Evolutionary conservation across 2,113 vertebrate genomes (phyloP).

Genomic region (Etheostoma cragini): DNA sequence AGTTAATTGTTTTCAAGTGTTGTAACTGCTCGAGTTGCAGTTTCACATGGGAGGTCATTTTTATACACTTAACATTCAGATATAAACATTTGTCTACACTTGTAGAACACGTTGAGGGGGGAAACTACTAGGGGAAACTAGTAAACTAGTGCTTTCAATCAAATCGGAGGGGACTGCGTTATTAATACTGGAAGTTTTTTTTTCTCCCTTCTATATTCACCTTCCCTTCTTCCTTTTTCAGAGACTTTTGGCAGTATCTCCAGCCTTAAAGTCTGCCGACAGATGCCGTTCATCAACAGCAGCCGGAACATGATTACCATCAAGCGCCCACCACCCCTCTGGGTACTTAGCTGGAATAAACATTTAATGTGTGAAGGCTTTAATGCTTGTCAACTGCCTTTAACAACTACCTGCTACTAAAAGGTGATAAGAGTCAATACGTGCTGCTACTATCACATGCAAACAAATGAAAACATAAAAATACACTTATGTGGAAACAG

Average conservation of each 20-base stretch:
- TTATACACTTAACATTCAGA: constrained; percentile 6
- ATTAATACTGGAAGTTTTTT: not conserved
- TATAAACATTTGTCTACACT: constrained; percentile 1
- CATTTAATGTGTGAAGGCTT: constrained; percentile 35
- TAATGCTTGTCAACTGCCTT: constrained; percentile 27
- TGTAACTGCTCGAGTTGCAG: not conserved
- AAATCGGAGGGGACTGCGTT: not conserved
- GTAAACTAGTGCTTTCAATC: constrained; percentile 19
- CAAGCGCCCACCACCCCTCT: constrained; percentile 81
- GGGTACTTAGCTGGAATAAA: constrained; percentile 54
- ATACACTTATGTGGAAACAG: not conserved
- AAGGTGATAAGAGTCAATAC: not conserved
- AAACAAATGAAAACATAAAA: not conserved
- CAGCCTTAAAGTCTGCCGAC: constrained; percentile 20
- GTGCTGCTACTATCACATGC: constrained; percentile 5
- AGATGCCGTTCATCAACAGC: constrained; percentile 38
- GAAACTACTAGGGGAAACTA: too few relatives aligned
- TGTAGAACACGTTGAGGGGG: not conserved
- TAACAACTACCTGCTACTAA: constrained; percentile 39
- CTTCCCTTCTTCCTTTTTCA: not conserved
- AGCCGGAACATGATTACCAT: constrained; percentile 57
- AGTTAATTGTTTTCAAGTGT: constrained; percentile 11
- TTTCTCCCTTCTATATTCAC: not conserved
- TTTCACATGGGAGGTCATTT: constrained; percentile 4
- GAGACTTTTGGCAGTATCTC: constrained; percentile 25